phyloP scores from a whole-genome alignment of 2,888 invertebrate species.

The Volucella bombylans region DNA sequence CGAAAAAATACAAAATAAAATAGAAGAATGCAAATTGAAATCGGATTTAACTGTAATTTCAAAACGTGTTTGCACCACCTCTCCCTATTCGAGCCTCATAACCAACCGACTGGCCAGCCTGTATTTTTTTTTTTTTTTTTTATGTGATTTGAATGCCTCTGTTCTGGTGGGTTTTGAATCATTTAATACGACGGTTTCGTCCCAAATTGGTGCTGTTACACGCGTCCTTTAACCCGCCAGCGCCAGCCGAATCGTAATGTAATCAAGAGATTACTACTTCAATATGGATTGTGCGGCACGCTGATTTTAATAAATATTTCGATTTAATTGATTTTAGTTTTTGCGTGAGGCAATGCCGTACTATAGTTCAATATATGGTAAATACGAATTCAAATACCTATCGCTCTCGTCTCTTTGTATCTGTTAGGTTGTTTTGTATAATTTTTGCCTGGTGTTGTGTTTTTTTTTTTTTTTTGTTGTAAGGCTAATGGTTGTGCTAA shows the following conservation, averaged over 20 bases:
- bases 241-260: slow-evolving; percentile 55
- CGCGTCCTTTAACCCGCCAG: slow-evolving; percentile 27
- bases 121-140: slow-evolving; percentile 3
- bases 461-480: slow-evolving; percentile 18
- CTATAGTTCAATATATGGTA: too few species aligned
- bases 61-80: slow-evolving; percentile 48
- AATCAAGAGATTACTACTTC: slow-evolving; percentile 64
- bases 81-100: neutral
- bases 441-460: slow-evolving; percentile 1
- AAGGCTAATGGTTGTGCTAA: slow-evolving; percentile 16
- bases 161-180: slow-evolving; percentile 9
- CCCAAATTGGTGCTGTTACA: slow-evolving; percentile 36
- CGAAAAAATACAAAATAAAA: slow-evolving; percentile 1
- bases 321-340: slow-evolving; percentile 61
- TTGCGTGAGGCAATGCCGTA: slow-evolving; percentile 1
- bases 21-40: slow-evolving; percentile 47
- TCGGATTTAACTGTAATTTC: slow-evolving; percentile 52
- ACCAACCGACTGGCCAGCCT: neutral
- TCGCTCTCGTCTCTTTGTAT: too few species aligned
- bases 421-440: neutral
- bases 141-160: slow-evolving; percentile 12
- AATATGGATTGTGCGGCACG: slow-evolving; percentile 17
- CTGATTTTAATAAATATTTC: slow-evolving; percentile 67
- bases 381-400: too few species aligned
- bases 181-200: slow-evolving; percentile 33